These are phyloP conservation scores for Adelosebastes latens DNA, from an alignment of 2,797 vertebrate genomes.

Conservation along the genomic window DNA sequence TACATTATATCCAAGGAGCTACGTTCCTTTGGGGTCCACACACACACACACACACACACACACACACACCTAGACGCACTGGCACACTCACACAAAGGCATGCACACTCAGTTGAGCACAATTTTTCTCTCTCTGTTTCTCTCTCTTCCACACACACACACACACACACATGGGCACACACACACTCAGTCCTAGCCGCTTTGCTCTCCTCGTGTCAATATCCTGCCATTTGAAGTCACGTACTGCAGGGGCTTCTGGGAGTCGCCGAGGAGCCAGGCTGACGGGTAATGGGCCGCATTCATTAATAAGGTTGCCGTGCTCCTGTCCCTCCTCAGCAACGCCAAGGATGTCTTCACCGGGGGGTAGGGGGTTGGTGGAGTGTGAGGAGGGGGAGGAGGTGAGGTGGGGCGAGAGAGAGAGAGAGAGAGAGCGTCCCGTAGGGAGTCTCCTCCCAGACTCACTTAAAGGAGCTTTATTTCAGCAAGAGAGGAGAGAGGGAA, in stretches of 20 bases:
- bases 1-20: slow-evolving; percentile 99
- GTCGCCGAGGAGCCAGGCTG: slow-evolving; percentile 96
- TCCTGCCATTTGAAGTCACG: slow-evolving; percentile 99
- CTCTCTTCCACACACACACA: slow-evolving; percentile 54
- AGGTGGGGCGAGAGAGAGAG: slow-evolving; percentile 42
- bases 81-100: slow-evolving; percentile 69
- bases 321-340: slow-evolving; percentile 95
- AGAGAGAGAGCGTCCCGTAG: slow-evolving; percentile 68
- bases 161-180: slow-evolving; percentile 39
- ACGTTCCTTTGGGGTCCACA: slow-evolving; percentile 96
- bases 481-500: slow-evolving; percentile 90
- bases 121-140: slow-evolving; percentile 73
- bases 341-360: slow-evolving; percentile 91
- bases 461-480: slow-evolving; percentile 99
- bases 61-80: slow-evolving; percentile 60
- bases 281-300: slow-evolving; percentile 99
- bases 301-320: slow-evolving; percentile 98
- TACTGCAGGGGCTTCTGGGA: slow-evolving; percentile 98
- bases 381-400: slow-evolving; percentile 60
- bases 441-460: slow-evolving; percentile 90
- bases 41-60: slow-evolving; percentile 54
- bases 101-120: slow-evolving; percentile 77
- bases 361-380: slow-evolving; percentile 68
- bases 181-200: slow-evolving; percentile 75
- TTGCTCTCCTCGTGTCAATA: slow-evolving; percentile 98